These are phyloP conservation scores for Apis florea DNA, from an alignment of 1,140 invertebrate genomes.

Conservation along the genomic window DNA sequence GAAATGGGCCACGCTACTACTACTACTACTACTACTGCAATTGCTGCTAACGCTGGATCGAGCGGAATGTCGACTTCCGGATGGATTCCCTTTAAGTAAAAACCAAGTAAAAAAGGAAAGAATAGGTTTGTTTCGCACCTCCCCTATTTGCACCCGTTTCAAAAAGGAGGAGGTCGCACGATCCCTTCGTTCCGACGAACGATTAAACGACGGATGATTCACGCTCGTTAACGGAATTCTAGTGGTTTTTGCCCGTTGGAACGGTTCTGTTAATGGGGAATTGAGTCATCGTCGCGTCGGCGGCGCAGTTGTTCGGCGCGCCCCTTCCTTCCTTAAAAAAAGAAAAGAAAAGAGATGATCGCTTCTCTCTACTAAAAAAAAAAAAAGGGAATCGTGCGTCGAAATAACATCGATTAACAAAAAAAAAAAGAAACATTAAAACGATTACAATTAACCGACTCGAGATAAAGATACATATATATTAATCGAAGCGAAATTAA, in stretches of 20 bases:
- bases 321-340: conserved; percentile 6
- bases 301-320: background rate
- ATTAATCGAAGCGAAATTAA: conserved; percentile 30
- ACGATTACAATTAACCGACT: no score
- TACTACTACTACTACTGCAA: conserved; percentile 26
- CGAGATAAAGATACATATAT: no score
- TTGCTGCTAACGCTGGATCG: conserved; percentile 2
- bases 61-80: no score
- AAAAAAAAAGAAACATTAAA: no score
- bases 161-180: no score
- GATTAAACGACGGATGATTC: conserved; percentile 25
- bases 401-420: no score
- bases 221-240: conserved; percentile 42
- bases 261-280: conserved; percentile 31
- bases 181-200: background rate
- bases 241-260: conserved; percentile 33
- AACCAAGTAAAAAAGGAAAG: no score
- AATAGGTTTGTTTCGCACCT: no score
- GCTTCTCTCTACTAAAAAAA: background rate
- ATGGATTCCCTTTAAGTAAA: conserved; percentile 23
- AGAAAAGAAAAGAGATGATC: background rate
- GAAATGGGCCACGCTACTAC: conserved; percentile 44
- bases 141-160: no score
- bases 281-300: conserved; percentile 35
- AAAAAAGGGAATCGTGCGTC: no score